Evolutionary conservation across 2,113 vertebrate genomes (phyloP).

Genomic region (Clupea harengus): DNA sequence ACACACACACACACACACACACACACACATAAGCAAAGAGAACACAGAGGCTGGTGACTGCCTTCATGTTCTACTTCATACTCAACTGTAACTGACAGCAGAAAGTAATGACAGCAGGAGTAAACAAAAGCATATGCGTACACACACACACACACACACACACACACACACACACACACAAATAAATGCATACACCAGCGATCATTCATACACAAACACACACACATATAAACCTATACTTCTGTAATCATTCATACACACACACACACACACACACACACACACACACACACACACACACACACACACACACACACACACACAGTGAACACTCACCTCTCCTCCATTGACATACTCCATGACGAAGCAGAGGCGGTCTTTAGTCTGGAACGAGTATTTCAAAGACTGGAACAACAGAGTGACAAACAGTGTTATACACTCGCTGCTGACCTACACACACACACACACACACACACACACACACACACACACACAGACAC

Average conservation of each 20-base stretch:
- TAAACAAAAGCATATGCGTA: too few species aligned
- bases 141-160: too few species aligned
- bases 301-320: slow-evolving; percentile 2
- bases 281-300: slow-evolving; percentile 13
- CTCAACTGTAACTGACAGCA: too few species aligned
- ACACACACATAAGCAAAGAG: too few species aligned
- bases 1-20: too few species aligned
- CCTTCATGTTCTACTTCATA: too few species aligned
- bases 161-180: neutral
- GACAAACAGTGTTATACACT: slow-evolving; percentile 35
- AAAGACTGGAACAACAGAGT: slow-evolving; percentile 85
- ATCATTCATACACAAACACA: neutral
- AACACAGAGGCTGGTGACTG: neutral
- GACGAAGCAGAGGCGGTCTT: slow-evolving; percentile 98
- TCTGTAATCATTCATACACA: too few species aligned
- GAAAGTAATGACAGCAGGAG: too few species aligned
- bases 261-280: neutral
- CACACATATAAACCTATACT: neutral
- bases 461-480: too few species aligned
- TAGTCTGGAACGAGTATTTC: slow-evolving; percentile 99
- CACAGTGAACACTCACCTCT: slow-evolving; percentile 78
- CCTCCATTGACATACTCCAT: slow-evolving; percentile 99
- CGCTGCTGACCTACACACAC: neutral
- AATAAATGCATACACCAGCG: too few species aligned
- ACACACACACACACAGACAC: too few species aligned